Conservation (phyloP, 2,797 vertebrate genomes). For the Acrossocheilus fasciatus region DNA sequence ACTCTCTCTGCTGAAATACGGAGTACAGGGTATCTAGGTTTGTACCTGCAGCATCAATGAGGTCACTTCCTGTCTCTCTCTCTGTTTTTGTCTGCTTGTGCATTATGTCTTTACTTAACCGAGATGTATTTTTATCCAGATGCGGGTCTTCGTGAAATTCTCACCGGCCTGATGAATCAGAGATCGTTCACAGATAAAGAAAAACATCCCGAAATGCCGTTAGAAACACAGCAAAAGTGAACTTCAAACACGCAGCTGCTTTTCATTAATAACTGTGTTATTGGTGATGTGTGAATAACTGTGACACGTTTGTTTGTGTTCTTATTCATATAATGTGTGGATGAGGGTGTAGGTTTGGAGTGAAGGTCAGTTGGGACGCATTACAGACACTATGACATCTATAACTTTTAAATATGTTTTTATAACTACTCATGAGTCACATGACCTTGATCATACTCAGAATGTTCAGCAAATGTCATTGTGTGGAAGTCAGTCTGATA, state of each 20-base stretch:
- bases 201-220: neutral
- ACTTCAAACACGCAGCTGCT: neutral
- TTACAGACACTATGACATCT: neutral
- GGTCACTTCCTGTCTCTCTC: conserved; percentile 23
- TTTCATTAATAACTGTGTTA: neutral
- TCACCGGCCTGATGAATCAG: neutral
- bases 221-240: neutral
- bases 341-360: neutral
- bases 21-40: neutral
- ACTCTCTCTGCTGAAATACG: neutral
- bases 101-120: neutral
- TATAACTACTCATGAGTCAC: neutral
- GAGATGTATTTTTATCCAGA: conserved; percentile 21
- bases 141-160: conserved; percentile 11
- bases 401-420: neutral
- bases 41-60: conserved; percentile 7
- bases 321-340: neutral
- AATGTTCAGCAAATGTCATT: neutral
- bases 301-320: neutral
- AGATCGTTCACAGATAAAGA: neutral
- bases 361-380: neutral
- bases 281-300: neutral
- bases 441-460: neutral
- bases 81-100: neutral
- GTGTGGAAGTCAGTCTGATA: neutral